These are phyloP conservation scores for Polia nebulosa DNA, from an alignment of 2,888 invertebrate genomes.

Conservation along the genomic window DNA sequence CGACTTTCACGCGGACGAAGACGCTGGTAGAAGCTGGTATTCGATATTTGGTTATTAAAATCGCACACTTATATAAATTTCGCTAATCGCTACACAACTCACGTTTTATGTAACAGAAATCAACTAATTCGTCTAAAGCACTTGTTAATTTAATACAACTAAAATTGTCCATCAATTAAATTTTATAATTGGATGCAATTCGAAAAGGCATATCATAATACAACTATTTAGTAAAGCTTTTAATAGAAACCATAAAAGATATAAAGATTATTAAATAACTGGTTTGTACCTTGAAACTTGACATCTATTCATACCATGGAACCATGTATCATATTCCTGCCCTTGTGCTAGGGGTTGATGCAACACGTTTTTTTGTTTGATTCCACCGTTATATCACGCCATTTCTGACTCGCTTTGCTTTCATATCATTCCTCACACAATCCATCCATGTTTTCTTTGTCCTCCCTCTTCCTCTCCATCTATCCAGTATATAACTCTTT, in stretches of 20 bases:
- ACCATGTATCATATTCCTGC: too few relatives aligned
- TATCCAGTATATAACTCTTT: too few relatives aligned
- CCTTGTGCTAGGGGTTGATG: too few relatives aligned
- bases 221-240: neutral
- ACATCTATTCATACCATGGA: neutral
- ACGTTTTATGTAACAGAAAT: constrained; percentile 7
- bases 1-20: too few relatives aligned
- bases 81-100: neutral
- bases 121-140: constrained; percentile 3
- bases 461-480: too few relatives aligned
- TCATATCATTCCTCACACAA: too few relatives aligned
- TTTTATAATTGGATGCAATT: neutral
- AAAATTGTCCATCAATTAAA: neutral
- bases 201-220: neutral
- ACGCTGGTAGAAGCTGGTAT: neutral
- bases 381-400: too few relatives aligned
- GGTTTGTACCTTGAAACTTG: neutral
- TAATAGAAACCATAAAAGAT: neutral
- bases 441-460: too few relatives aligned
- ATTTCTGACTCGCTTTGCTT: too few relatives aligned
- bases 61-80: constrained; percentile 13
- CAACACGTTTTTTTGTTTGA: too few relatives aligned
- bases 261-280: too few relatives aligned
- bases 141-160: neutral
- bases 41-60: neutral